These are phyloP conservation scores for Chaetogeoica ovagalla DNA, from an alignment of 2,888 invertebrate genomes.

Conservation along the genomic window DNA sequence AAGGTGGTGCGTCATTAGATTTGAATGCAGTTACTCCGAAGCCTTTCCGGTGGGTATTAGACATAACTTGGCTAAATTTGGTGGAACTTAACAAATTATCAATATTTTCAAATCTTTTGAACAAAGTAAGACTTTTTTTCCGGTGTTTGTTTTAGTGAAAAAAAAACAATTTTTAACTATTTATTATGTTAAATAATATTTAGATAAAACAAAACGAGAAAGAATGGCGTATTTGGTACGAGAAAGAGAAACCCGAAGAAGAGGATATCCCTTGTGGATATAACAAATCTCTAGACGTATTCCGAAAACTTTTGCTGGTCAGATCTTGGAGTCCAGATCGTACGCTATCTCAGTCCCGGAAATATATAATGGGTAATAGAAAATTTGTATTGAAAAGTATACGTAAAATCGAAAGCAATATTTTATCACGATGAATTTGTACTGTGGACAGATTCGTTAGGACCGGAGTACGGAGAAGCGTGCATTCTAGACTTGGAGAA, in stretches of 20 bases:
- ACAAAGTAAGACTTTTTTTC: constrained; percentile 64
- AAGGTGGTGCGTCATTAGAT: constrained; percentile 87
- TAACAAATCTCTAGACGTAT: constrained; percentile 81
- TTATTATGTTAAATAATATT: constrained; percentile 12
- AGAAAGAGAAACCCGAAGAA: constrained; percentile 89
- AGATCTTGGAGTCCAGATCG: constrained; percentile 95
- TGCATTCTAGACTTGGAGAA: constrained; percentile 87
- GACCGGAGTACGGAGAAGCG: constrained; percentile 86
- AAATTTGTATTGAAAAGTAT: no score
- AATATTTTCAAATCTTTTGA: constrained; percentile 77
- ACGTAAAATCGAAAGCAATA: not conserved
- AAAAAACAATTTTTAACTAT: not conserved
- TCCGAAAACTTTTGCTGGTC: constrained; percentile 80
- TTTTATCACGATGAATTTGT: no score
- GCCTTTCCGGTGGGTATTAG: constrained; percentile 92
- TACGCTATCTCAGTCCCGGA: constrained; percentile 88
- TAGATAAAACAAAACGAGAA: constrained; percentile 81
- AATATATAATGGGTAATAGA: constrained; percentile 76
- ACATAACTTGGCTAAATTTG: constrained; percentile 93
- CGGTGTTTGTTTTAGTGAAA: not conserved
- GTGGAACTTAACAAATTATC: constrained; percentile 88
- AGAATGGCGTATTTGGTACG: constrained; percentile 89
- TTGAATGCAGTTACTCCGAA: constrained; percentile 89
- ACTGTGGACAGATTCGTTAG: constrained; percentile 72
- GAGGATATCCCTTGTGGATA: constrained; percentile 87